Conservation (phyloP, 2,113 vertebrate species). For the Arizona elegans region DNA sequence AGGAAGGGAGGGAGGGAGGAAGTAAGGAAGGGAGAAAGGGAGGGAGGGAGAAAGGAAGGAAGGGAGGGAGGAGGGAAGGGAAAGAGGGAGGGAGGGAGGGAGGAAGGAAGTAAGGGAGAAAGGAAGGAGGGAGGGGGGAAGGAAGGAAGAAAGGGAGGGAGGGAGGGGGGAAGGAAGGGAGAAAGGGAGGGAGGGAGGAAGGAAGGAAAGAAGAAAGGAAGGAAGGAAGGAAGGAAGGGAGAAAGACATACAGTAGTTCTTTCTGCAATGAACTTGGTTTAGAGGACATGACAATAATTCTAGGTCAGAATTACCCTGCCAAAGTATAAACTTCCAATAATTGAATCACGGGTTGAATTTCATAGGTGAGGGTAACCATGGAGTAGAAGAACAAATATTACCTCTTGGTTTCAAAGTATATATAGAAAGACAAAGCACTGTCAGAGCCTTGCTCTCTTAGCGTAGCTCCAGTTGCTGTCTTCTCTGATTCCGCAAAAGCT, state of each 20-base stretch:
- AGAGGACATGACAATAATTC: neutral
- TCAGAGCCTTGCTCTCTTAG: neutral
- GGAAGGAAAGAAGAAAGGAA: too few relatives aligned
- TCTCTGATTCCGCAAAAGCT: neutral
- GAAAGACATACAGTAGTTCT: neutral
- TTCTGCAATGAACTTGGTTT: neutral
- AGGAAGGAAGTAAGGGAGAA: neutral
- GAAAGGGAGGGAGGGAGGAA: neutral
- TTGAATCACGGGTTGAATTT: slow-evolving; percentile 47
- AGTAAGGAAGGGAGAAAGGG: neutral
- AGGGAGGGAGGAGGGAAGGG: too few relatives aligned
- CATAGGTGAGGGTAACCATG: slow-evolving; percentile 46
- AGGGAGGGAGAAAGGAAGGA: too few relatives aligned
- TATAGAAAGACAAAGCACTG: neutral
- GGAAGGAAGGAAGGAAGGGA: neutral
- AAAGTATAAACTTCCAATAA: slow-evolving; percentile 41
- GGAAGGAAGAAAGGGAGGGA: neutral
- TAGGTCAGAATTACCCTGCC: neutral
- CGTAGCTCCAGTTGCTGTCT: neutral
- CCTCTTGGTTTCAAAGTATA: neutral
- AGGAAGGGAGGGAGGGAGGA: neutral
- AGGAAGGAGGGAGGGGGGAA: neutral
- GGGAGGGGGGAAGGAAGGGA: neutral
- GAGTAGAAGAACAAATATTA: slow-evolving; percentile 9
- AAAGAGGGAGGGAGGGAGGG: too few relatives aligned